These are phyloP conservation scores for Tapera naevia DNA, from an alignment of 2,797 vertebrate species.

Conservation along the genomic window DNA sequence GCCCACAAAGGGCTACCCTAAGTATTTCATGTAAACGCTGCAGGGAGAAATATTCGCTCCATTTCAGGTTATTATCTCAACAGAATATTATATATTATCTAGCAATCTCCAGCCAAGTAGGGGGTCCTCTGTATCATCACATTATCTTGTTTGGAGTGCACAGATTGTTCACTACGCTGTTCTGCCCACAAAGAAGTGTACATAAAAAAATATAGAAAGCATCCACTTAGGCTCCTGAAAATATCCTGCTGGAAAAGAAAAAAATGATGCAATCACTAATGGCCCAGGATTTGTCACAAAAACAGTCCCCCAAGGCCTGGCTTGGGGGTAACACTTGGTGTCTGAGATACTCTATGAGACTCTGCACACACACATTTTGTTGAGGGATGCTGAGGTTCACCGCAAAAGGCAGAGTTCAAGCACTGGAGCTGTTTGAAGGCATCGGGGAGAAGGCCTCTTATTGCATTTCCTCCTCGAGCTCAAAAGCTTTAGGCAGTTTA, in stretches of 20 bases:
- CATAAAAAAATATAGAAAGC: not conserved
- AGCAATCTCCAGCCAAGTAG: conserved; percentile 35
- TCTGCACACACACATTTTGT: accelerated
- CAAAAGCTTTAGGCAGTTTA: not conserved
- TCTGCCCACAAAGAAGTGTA: not conserved
- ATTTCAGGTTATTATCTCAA: conserved; percentile 34
- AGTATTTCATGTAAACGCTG: not conserved
- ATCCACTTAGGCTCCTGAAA: not conserved
- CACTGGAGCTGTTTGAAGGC: not conserved
- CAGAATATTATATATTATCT: conserved; percentile 33
- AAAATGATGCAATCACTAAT: not conserved
- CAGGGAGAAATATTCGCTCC: not conserved
- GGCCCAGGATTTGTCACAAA: not conserved
- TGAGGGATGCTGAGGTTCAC: not conserved
- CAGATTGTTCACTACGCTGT: not conserved
- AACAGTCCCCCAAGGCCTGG: not conserved
- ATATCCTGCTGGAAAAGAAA: not conserved
- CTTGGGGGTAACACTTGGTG: accelerated
- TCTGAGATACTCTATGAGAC: not conserved
- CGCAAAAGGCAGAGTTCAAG: not conserved
- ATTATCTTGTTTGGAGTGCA: conserved; percentile 23
- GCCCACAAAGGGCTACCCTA: conserved; percentile 23
- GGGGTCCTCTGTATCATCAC: not conserved
- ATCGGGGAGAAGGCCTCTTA: not conserved
- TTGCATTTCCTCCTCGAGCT: not conserved